A percentile compares a stretch with the other conserved stretches of the same genome.
These are phyloP conservation scores for Actenoides lindsayi DNA, from an alignment of 2,113 vertebrate species.

Conservation along the genomic window DNA sequence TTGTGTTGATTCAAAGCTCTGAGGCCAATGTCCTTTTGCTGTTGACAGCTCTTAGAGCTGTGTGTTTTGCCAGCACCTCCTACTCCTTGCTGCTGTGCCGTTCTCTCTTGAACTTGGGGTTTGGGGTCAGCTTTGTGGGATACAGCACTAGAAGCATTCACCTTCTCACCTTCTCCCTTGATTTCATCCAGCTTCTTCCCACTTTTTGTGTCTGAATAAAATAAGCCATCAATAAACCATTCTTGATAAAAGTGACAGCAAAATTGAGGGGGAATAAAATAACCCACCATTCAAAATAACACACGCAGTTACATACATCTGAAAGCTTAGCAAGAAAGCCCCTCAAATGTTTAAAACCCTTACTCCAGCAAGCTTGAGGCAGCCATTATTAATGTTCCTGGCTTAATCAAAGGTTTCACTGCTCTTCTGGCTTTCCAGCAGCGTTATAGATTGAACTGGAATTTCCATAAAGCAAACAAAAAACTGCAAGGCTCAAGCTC, in stretches of 20 bases:
- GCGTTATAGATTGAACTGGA: background rate
- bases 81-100: background rate
- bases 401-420: background rate
- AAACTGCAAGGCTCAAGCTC: background rate
- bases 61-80: background rate
- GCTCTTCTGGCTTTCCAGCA: background rate
- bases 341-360: background rate
- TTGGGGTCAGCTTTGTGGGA: conserved; percentile 6
- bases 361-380: background rate
- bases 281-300: background rate
- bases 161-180: conserved; percentile 21
- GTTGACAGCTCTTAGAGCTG: conserved; percentile 1
- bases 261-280: background rate
- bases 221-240: background rate
- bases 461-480: background rate
- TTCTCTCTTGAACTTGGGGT: background rate
- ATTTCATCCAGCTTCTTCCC: conserved; percentile 31
- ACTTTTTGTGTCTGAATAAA: conserved; percentile 42
- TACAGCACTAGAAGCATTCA: background rate
- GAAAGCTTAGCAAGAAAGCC: background rate
- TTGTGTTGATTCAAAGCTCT: conserved; percentile 16
- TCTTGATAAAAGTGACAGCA: background rate
- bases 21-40: background rate
- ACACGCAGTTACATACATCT: background rate
- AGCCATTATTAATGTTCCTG: background rate